Conservation (phyloP, 1,140 invertebrate species). For the Adoxophyes honmai region DNA sequence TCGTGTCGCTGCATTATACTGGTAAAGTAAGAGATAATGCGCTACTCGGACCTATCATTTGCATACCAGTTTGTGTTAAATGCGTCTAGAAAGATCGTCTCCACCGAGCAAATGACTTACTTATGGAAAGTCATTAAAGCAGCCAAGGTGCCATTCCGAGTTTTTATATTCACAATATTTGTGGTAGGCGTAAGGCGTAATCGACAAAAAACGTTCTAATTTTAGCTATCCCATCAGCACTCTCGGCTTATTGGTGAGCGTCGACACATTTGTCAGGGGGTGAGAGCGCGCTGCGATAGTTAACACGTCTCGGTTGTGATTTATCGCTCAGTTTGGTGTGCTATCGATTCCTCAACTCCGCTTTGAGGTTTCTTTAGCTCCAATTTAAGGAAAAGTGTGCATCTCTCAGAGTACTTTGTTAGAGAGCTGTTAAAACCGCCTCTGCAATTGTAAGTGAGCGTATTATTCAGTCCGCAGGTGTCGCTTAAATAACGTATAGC, state of each 20-base stretch:
- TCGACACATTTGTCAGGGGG: slow-evolving; percentile 61
- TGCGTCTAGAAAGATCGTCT: background rate
- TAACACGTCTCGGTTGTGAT: slow-evolving; percentile 50
- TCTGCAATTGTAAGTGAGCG: no score
- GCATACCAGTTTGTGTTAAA: slow-evolving; percentile 4
- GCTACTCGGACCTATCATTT: slow-evolving; percentile 12
- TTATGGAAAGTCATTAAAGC: background rate
- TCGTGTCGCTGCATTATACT: slow-evolving; percentile 23
- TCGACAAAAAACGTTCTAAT: slow-evolving; percentile 40
- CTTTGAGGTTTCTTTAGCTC: background rate
- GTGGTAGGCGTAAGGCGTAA: background rate
- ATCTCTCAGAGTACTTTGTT: no score
- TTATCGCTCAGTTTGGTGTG: slow-evolving; percentile 44
- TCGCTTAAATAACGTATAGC: slow-evolving; percentile 7
- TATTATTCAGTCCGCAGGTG: background rate
- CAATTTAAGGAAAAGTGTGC: no score
- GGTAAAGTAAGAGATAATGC: slow-evolving; percentile 26
- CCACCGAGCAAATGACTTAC: background rate
- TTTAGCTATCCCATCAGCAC: slow-evolving; percentile 41
- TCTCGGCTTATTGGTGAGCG: slow-evolving; percentile 45
- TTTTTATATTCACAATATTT: background rate
- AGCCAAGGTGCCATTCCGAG: background rate
- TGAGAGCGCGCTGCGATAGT: slow-evolving; percentile 34
- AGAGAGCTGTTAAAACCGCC: no score
- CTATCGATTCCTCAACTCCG: slow-evolving; percentile 20